These are phyloP conservation scores for Monoplex corrugatus DNA, from an alignment of 2,888 invertebrate genomes.

Conservation along the genomic window DNA sequence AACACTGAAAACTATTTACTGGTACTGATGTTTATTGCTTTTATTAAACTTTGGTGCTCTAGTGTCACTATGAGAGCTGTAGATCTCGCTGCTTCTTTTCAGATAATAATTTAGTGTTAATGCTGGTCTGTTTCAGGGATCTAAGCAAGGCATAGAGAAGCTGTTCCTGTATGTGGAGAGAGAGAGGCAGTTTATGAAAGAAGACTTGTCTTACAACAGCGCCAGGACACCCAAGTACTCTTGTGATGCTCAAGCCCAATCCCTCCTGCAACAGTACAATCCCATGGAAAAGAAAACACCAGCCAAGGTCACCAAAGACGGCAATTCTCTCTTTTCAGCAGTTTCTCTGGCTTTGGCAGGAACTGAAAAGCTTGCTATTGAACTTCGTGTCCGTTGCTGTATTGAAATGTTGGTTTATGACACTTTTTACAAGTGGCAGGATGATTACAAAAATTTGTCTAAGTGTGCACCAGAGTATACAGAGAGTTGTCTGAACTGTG, in stretches of 20 bases:
- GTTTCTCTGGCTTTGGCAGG: conserved; percentile 38
- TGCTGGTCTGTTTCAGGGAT: conserved; percentile 31
- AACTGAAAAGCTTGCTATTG: conserved; percentile 24
- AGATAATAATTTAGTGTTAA: too few species aligned
- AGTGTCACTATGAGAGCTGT: background rate
- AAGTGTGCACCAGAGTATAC: conserved; percentile 43
- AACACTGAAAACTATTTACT: too few species aligned
- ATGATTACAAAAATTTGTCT: background rate
- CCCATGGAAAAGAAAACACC: background rate
- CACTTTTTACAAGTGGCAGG: conserved; percentile 38
- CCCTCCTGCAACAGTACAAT: background rate
- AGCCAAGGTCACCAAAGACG: conserved; percentile 4
- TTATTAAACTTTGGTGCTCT: background rate
- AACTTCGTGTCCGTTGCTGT: conserved; percentile 47
- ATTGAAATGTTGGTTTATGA: conserved; percentile 43
- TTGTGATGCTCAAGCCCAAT: background rate
- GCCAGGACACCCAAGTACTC: background rate
- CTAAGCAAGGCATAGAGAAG: conserved; percentile 47
- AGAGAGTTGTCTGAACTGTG: conserved; percentile 48
- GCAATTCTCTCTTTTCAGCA: conserved; percentile 39
- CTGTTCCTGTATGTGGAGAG: conserved; percentile 29
- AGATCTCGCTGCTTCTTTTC: too few species aligned
- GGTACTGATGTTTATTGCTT: background rate
- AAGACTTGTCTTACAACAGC: conserved; percentile 12
- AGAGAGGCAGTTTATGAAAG: conserved; percentile 40